phyloP scores from a whole-genome alignment of 2,797 vertebrate species.

The Australoheros facetus region DNA sequence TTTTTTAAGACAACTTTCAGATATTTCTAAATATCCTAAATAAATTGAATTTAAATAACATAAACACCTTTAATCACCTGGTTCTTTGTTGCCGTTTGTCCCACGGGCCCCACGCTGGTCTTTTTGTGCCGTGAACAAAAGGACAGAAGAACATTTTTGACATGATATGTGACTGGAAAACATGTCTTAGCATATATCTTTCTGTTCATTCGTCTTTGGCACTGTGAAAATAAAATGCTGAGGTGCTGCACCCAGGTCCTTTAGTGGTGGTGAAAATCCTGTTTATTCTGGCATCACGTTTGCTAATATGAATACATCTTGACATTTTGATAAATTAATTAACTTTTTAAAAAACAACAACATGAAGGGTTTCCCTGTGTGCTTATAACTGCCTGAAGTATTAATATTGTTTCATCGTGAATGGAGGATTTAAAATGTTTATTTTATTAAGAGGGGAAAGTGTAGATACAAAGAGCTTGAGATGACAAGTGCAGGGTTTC shows the following conservation, averaged over 20 bases:
- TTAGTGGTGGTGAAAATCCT: background rate
- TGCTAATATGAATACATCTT: background rate
- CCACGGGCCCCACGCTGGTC: no score
- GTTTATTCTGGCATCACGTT: background rate
- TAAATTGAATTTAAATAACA: background rate
- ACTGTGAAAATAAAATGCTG: background rate
- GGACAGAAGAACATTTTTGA: background rate
- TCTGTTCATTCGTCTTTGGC: background rate
- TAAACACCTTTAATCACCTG: no score
- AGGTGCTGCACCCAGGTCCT: background rate
- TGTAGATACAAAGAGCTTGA: constrained; percentile 27
- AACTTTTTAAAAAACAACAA: background rate
- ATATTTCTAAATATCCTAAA: background rate
- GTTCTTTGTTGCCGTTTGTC: background rate
- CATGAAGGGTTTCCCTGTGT: background rate
- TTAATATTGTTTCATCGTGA: constrained; percentile 31
- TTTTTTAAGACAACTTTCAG: background rate
- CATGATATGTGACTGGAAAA: background rate
- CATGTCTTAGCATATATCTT: background rate
- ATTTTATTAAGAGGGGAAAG: constrained; percentile 28
- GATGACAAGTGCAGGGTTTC: constrained; percentile 60
- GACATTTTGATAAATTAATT: background rate
- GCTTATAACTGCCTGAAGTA: constrained; percentile 28
- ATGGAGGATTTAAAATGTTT: constrained; percentile 37
- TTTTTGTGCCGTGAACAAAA: background rate